Evolutionary conservation across 1,140 invertebrate genomes (phyloP), one percentile per base, ranked within the genome.

Genomic region (Neodiprion pinetum): DNA sequence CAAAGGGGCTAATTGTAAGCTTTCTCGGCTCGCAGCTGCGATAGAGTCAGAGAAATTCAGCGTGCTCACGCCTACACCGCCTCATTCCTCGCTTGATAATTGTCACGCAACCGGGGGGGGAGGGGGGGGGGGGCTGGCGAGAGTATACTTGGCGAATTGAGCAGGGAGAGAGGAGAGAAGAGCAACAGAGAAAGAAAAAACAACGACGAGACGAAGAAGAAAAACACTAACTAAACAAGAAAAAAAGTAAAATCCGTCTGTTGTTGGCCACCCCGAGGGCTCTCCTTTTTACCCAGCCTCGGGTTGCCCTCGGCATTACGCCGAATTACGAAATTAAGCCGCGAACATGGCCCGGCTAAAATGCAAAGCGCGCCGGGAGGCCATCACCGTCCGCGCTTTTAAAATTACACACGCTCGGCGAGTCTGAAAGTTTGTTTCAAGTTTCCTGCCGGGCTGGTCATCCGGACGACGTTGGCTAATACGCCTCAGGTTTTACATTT

Each of bases 221-320:
- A 53, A 40, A 17, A 68, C 12, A 49, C n/a, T 66, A 67, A 77
- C 72, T 14, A 61, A 61, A 61, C 5, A 80, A 80, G 73, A 76
- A 77, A 76, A 71, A 74, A 78, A 80, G 78, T 74, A 76, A 14
- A 47, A 47, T 69, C 21, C 23, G 68, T 21, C 68, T 61, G 53
- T 61, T 61, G 53, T 61, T 61, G n/a, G 11, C 53, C 9, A 61
- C 53, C 53, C 53, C 53, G 53, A 61, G 9, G 28, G 53, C 53
- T 61, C 53, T 61, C 9, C 9, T 61, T 61, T 61, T 61, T 61
- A 61, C 11, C n/a, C 53, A 61, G 53, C 11, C 11, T 61, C n/a
- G 7, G 53, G 53, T 61, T 61, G 53, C n/a, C 53, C 53, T 9
- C n/a, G 53, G 53, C 53, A 61, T 61, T 61, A 61, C 53, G n/a